These are phyloP conservation scores for Halocaridina rubra DNA, from an alignment of 2,888 invertebrate genomes.

Conservation along the genomic window DNA sequence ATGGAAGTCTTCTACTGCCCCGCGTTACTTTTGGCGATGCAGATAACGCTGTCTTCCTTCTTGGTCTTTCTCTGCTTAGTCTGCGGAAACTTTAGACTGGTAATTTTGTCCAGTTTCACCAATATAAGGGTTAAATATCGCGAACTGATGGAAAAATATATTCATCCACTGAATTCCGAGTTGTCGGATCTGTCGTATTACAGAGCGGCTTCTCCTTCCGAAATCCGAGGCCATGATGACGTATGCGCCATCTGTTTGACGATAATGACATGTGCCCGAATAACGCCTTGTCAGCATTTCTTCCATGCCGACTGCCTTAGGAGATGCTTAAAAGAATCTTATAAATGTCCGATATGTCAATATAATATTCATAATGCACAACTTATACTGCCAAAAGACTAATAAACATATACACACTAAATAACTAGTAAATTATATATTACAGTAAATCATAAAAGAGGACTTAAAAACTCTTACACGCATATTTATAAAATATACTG, in stretches of 20 bases:
- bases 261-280: conserved; percentile 77
- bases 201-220: conserved; percentile 74
- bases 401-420: neutral
- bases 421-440: too few species aligned
- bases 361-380: neutral
- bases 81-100: conserved; percentile 74
- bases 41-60: conserved; percentile 21
- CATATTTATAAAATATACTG: too few species aligned
- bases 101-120: conserved; percentile 74
- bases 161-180: conserved; percentile 74
- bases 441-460: too few species aligned
- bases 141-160: conserved; percentile 72
- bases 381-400: too few species aligned
- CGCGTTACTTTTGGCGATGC: conserved; percentile 74
- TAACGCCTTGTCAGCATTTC: conserved; percentile 83
- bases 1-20: conserved; percentile 79
- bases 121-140: conserved; percentile 71
- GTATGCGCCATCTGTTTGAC: conserved; percentile 83
- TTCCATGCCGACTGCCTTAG: conserved; percentile 83
- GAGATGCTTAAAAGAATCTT: conserved; percentile 78
- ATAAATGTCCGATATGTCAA: conserved; percentile 82
- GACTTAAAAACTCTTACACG: too few species aligned
- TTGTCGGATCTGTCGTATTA: conserved; percentile 68
- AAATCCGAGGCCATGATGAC: conserved; percentile 78
- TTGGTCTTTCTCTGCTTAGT: conserved; percentile 40